These are phyloP conservation scores for Stictocephala bisonia DNA, from an alignment of 2,888 invertebrate genomes.

Conservation along the genomic window DNA sequence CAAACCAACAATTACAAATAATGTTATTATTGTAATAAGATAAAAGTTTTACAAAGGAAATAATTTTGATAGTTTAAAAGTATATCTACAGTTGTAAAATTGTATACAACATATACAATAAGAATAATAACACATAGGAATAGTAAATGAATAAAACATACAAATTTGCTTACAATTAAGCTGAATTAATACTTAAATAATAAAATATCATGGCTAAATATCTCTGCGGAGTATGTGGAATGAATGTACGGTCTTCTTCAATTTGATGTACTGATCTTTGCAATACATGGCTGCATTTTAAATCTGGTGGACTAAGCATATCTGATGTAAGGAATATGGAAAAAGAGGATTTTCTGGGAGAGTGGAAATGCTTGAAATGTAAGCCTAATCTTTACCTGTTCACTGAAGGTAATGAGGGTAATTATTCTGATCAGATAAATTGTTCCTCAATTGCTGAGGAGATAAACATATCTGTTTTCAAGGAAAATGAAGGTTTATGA, in stretches of 20 bases:
- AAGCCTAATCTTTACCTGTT: too few relatives aligned
- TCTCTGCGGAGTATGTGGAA: background rate
- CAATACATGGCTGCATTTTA: slow-evolving; percentile 14
- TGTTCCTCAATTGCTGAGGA: slow-evolving; percentile 5
- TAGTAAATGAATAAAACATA: too few relatives aligned
- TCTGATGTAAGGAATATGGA: slow-evolving; percentile 4
- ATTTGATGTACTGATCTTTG: background rate
- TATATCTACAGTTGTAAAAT: too few relatives aligned
- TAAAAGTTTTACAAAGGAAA: too few relatives aligned
- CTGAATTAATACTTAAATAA: too few relatives aligned
- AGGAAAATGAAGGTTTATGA: slow-evolving; percentile 5
- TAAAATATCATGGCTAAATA: slow-evolving; percentile 9
- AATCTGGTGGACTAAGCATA: background rate
- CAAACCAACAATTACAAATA: too few relatives aligned
- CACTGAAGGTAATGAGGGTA: background rate
- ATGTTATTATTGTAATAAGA: too few relatives aligned
- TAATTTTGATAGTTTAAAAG: too few relatives aligned
- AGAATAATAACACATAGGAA: too few relatives aligned
- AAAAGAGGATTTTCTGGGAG: background rate
- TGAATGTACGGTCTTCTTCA: background rate
- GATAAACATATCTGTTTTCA: slow-evolving; percentile 8
- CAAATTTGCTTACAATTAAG: too few relatives aligned
- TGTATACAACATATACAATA: too few relatives aligned
- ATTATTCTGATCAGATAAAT: background rate
- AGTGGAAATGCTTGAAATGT: slow-evolving; percentile 8